Conservation (phyloP, 2,888 invertebrate species). For the Dynastes maya region DNA sequence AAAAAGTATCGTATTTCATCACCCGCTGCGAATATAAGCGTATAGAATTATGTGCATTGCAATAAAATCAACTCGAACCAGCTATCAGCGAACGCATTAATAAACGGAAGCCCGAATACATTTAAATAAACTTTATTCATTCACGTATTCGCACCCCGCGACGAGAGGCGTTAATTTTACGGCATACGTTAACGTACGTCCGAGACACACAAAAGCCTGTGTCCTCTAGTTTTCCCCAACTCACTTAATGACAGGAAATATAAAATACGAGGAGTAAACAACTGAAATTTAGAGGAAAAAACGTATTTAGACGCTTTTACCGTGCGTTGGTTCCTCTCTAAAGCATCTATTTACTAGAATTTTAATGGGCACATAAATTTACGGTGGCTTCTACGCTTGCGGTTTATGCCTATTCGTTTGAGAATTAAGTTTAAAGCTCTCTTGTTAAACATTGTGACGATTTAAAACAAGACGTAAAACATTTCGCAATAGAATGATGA, state of each 20-base stretch:
- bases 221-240: slow-evolving; percentile 18
- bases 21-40: slow-evolving; percentile 36
- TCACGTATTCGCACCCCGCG: slow-evolving; percentile 22
- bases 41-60: slow-evolving; percentile 38
- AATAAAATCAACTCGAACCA: slow-evolving; percentile 14
- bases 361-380: slow-evolving; percentile 36
- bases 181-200: slow-evolving; percentile 1
- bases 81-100: slow-evolving; percentile 38
- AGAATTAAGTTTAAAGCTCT: slow-evolving; percentile 17
- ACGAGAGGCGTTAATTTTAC: slow-evolving; percentile 13
- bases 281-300: slow-evolving; percentile 42
- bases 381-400: slow-evolving; percentile 27
- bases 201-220: slow-evolving; percentile 11
- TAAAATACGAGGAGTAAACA: slow-evolving; percentile 47
- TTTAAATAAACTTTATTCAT: slow-evolving; percentile 47
- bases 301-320: slow-evolving; percentile 15
- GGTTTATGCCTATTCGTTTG: slow-evolving; percentile 19
- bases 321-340: neutral
- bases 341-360: slow-evolving; percentile 33
- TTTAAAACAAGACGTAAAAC: slow-evolving; percentile 10
- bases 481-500: slow-evolving; percentile 10
- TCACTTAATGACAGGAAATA: slow-evolving; percentile 49
- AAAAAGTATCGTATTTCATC: slow-evolving; percentile 42
- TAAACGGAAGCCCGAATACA: slow-evolving; percentile 46
- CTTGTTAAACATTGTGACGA: slow-evolving; percentile 27